phyloP scores from a whole-genome alignment of 2,888 invertebrate species.

The Cosmia trapezina region DNA sequence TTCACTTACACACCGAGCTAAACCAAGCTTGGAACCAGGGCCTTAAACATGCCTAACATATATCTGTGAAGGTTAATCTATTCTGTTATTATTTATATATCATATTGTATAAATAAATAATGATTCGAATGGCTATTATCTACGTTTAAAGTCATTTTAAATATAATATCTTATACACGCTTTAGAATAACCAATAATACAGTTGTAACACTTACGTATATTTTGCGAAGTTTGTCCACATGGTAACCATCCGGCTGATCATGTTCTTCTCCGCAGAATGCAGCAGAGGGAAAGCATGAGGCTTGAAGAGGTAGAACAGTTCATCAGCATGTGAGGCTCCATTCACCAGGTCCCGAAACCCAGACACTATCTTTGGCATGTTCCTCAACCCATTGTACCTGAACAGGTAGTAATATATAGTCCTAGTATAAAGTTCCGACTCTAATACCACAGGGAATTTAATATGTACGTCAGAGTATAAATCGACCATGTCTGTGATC shows the following conservation, averaged over 20 bases:
- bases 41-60: neutral
- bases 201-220: constrained; percentile 76
- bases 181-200: neutral
- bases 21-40: too few species aligned
- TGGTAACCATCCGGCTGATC: constrained; percentile 81
- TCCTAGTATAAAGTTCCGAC: constrained; percentile 79
- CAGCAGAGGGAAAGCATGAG: constrained; percentile 82
- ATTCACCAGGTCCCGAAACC: constrained; percentile 70
- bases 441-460: constrained; percentile 83
- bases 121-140: neutral
- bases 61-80: constrained; percentile 34
- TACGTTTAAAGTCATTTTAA: neutral
- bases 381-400: constrained; percentile 83
- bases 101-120: neutral
- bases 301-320: constrained; percentile 85
- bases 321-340: constrained; percentile 87
- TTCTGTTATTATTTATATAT: constrained; percentile 15
- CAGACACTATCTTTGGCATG: constrained; percentile 82
- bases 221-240: constrained; percentile 89
- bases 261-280: constrained; percentile 78
- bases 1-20: too few species aligned
- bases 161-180: neutral
- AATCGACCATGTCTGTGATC: constrained; percentile 85
- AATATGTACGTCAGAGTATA: constrained; percentile 85
- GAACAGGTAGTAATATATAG: constrained; percentile 85